Evolutionary conservation across 1,140 invertebrate genomes (phyloP).

Genomic region (Globodera rostochiensis): DNA sequence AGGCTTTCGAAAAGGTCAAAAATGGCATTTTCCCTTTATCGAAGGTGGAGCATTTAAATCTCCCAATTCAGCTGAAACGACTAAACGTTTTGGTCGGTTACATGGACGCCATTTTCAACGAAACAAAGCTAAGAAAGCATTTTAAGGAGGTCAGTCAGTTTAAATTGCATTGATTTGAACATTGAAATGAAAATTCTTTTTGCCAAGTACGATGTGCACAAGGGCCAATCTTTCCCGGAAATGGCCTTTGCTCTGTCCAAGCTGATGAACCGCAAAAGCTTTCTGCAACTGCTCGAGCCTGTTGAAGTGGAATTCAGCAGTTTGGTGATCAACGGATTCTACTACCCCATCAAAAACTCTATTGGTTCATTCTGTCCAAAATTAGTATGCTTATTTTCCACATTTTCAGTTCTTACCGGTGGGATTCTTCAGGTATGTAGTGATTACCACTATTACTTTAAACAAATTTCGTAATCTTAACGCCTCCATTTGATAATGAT

Average conservation of each 20-base stretch:
- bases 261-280: conserved; percentile 10
- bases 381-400: background rate
- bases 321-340: conserved; percentile 37
- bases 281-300: conserved; percentile 37
- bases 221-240: conserved; percentile 14
- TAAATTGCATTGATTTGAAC: background rate
- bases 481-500: background rate
- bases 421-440: conserved; percentile 17
- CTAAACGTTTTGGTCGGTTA: conserved; percentile 27
- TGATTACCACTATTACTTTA: background rate
- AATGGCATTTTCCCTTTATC: background rate
- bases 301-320: conserved; percentile 42
- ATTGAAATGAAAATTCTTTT: background rate
- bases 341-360: conserved; percentile 35
- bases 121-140: conserved; percentile 27
- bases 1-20: conserved; percentile 33
- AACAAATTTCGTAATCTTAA: background rate
- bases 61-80: conserved; percentile 12
- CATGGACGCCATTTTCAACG: conserved; percentile 35
- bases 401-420: conserved; percentile 24
- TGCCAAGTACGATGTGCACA: conserved; percentile 7
- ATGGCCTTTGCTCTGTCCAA: conserved; percentile 1
- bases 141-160: conserved; percentile 19
- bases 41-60: background rate
- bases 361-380: conserved; percentile 21